Evolutionary conservation across 2,888 invertebrate genomes (phyloP).

Genomic region (Sicus ferrugineus): DNA sequence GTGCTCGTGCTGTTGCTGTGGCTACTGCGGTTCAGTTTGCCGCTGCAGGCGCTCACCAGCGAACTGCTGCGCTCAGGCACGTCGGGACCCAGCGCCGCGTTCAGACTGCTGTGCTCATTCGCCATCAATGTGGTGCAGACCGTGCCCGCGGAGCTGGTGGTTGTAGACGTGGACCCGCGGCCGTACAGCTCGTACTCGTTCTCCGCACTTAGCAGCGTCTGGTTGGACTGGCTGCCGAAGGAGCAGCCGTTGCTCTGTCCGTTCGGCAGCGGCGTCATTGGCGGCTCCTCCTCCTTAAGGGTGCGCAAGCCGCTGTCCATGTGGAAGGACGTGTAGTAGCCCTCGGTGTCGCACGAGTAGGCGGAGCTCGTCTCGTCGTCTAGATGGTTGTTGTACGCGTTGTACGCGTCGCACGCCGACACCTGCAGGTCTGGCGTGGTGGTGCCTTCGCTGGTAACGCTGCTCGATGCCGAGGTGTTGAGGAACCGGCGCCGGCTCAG

Average conservation of each 20-base stretch:
- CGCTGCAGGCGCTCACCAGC: constrained; percentile 55
- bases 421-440: constrained; percentile 81
- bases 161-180: constrained; percentile 90
- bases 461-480: constrained; percentile 81
- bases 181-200: constrained; percentile 91
- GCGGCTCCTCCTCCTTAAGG: constrained; percentile 75
- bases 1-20: constrained; percentile 68
- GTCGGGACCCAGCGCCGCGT: constrained; percentile 71
- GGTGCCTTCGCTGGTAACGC: constrained; percentile 85
- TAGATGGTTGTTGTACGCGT: constrained; percentile 64
- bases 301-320: constrained; percentile 93
- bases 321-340: constrained; percentile 97
- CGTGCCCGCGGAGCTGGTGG: constrained; percentile 89
- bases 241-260: constrained; percentile 72
- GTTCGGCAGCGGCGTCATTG: constrained; percentile 75
- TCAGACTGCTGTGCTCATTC: constrained; percentile 68
- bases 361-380: constrained; percentile 91
- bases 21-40: constrained; percentile 67
- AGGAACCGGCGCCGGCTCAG: constrained; percentile 73
- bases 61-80: constrained; percentile 87
- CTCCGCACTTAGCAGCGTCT: constrained; percentile 77
- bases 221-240: constrained; percentile 74
- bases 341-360: constrained; percentile 96
- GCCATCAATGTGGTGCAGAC: constrained; percentile 85
- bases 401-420: constrained; percentile 70